Evolutionary conservation across 2,113 vertebrate species (phyloP), one percentile per base, ranked within the genome.

Genomic region (Glaucidium brasilianum): DNA sequence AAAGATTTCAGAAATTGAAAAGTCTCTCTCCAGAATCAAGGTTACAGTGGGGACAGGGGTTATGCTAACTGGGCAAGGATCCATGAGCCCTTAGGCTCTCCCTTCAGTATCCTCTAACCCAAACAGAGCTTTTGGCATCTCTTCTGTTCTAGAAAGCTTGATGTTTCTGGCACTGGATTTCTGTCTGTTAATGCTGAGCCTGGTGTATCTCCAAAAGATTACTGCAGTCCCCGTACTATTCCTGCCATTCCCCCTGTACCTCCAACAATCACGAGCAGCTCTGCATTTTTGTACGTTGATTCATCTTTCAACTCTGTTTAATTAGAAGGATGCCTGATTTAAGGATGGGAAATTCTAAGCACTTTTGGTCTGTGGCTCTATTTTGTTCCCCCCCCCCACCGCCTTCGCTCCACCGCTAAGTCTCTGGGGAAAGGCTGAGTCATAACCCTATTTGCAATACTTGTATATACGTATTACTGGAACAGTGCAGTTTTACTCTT

Each of bases 341-440:
- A 72, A 90, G 71, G 91, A 90, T 79, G 66, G 92, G 88, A 90
- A 94, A 90, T 53, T 76, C 77, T 83, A 90, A 82, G 93, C 53
- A 35, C 88, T 96, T 64, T 9, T 73, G 90, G 81, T 90, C 90
- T 85, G 66, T 74, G 88, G 77, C 76, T 88, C 89, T 67, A 55
- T 27, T 90, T 12, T 71, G 52, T 22, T 13, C 23, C 2, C 11
- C 45, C 18, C 25, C 27, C 56, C 12, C 8, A n/a, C 71, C 1
- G 21, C 89, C 63, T 71, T 85, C 9, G 0, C 66, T 92, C 71
- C 86, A 85, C 41, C 3, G 0, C 72, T 0, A 75, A 63, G 84
- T 64, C 90, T 76, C 93, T 0, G 5, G 85, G 94, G 94, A 96
- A 96, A 92, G 94, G 96, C 82, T 97, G 96, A 96, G 71, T 97